Percentiles rank a stretch among this genome's conserved stretches.
Conservation (phyloP, 2,113 vertebrate species). For the Crocuta crocuta region DNA sequence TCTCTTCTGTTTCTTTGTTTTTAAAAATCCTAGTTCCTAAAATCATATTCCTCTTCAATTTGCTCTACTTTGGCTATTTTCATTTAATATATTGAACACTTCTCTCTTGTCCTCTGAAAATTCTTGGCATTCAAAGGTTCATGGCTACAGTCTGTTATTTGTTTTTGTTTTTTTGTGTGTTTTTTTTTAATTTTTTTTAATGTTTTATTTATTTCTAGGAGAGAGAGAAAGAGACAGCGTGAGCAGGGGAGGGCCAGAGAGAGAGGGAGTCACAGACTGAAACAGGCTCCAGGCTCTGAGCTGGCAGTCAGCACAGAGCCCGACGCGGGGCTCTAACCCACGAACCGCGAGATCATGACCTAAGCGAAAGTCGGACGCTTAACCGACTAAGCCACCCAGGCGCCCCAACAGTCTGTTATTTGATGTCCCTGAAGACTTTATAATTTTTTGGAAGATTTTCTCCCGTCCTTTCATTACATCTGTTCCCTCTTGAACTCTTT, state of each 20-base stretch:
- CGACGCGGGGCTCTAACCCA: too few relatives aligned
- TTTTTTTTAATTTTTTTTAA: too few relatives aligned
- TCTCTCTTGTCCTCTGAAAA: not conserved
- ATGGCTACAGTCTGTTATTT: not conserved
- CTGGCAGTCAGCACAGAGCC: too few relatives aligned
- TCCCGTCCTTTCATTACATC: not conserved
- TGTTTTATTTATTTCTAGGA: too few relatives aligned
- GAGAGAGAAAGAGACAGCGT: too few relatives aligned
- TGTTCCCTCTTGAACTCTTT: not conserved
- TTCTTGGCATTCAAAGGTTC: not conserved
- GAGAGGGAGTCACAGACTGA: too few relatives aligned
- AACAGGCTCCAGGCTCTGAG: too few relatives aligned
- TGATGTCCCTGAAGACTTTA: constrained; percentile 6
- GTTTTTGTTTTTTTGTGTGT: not conserved
- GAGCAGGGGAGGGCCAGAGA: too few relatives aligned
- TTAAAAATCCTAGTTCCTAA: not conserved
- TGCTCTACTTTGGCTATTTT: not conserved
- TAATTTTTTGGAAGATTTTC: not conserved
- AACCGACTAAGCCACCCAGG: too few relatives aligned
- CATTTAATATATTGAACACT: not conserved
- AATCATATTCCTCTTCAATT: constrained; percentile 7
- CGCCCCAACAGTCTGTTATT: not conserved
- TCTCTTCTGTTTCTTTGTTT: not conserved
- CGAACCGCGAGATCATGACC: too few relatives aligned
- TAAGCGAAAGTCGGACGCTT: too few relatives aligned